Conservation (phyloP, 2,797 vertebrate genomes). For the Neopelma chrysocephalum region DNA sequence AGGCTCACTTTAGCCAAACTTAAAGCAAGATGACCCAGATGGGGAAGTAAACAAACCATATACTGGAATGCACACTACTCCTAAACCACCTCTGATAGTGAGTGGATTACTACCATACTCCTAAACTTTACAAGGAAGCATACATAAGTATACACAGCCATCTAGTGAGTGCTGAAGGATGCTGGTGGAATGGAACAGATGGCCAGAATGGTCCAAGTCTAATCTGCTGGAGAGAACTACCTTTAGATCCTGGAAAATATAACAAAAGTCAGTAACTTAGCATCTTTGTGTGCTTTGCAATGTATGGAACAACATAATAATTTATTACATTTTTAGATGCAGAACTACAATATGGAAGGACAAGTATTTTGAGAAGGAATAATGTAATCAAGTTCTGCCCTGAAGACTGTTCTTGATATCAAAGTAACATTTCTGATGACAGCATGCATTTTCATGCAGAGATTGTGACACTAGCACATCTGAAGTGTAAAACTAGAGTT, state of each 20-base stretch:
- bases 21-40: neutral
- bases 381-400: neutral
- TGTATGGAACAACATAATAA: neutral
- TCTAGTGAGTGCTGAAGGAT: neutral
- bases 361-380: neutral
- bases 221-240: neutral
- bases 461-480: neutral
- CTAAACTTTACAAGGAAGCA: neutral
- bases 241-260: neutral
- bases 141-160: conserved; percentile 21
- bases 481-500: neutral
- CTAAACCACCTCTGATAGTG: neutral
- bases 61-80: neutral
- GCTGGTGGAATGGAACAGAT: neutral
- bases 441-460: neutral
- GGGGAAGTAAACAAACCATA: neutral
- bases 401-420: neutral
- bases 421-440: neutral
- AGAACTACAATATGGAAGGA: neutral
- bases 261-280: neutral
- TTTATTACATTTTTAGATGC: neutral
- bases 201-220: neutral
- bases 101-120: neutral
- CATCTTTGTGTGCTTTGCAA: neutral
- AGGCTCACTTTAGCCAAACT: neutral